Percentiles rank a stretch among this genome's conserved stretches.
These are phyloP conservation scores for Chrysina gloriosa DNA, from an alignment of 2,888 invertebrate genomes.

Conservation along the genomic window DNA sequence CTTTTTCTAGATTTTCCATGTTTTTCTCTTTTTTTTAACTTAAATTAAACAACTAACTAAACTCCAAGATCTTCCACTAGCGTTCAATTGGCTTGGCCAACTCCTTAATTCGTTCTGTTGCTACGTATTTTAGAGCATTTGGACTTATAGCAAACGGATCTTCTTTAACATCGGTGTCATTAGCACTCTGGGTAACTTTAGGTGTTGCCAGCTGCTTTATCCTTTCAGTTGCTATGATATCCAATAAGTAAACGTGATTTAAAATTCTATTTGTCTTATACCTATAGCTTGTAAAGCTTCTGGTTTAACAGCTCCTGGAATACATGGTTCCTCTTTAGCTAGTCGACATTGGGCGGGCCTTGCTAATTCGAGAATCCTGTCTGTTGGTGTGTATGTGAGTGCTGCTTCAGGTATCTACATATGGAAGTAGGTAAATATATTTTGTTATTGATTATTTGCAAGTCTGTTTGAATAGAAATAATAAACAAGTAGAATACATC, in stretches of 20 bases:
- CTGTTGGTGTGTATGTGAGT: slow-evolving; percentile 64
- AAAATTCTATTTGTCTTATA: slow-evolving; percentile 23
- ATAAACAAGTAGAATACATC: too few relatives aligned
- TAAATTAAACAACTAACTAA: slow-evolving; percentile 28
- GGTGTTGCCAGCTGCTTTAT: slow-evolving; percentile 59
- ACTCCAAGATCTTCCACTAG: slow-evolving; percentile 44
- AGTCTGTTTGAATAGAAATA: background rate
- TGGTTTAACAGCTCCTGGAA: slow-evolving; percentile 45
- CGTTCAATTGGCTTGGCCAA: slow-evolving; percentile 64
- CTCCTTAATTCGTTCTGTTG: slow-evolving; percentile 64
- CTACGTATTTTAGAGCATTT: slow-evolving; percentile 67
- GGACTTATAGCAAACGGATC: slow-evolving; percentile 66
- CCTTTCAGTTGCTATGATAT: slow-evolving; percentile 54
- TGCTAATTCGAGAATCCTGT: slow-evolving; percentile 64
- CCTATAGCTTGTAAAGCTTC: slow-evolving; percentile 46
- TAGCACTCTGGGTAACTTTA: slow-evolving; percentile 58
- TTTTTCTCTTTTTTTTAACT: slow-evolving; percentile 16
- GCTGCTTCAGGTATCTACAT: slow-evolving; percentile 64
- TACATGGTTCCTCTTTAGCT: slow-evolving; percentile 38
- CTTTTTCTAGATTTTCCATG: slow-evolving; percentile 2
- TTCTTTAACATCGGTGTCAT: slow-evolving; percentile 64
- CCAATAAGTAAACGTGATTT: background rate
- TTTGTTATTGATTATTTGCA: background rate
- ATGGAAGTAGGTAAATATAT: slow-evolving; percentile 6
- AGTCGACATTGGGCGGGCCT: slow-evolving; percentile 57